Evolutionary conservation across 2,888 invertebrate species (phyloP), one percentile per base, ranked within the genome.

Genomic region (Napeogenes sylphis): DNA sequence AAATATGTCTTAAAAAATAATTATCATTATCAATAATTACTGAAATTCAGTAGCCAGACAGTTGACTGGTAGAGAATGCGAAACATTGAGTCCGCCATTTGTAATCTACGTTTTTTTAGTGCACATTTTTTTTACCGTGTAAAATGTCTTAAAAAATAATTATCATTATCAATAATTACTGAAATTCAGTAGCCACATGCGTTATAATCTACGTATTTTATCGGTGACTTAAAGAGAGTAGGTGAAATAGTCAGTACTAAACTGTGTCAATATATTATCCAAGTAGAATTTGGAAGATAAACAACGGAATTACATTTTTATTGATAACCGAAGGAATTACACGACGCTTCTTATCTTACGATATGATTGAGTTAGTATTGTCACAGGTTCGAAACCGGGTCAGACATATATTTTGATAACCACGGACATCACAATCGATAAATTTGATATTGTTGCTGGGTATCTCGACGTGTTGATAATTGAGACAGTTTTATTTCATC

Each of bases 321-420:
- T 68, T 45, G n/a, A 62, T 62, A 56, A 42, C 5, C 47, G 70
- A 71, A 77, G 71, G 73, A 66, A 61, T 70, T 64, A 64, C 54
- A 65, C 61, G 55, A 12, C 14, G 64, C 62, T 65, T 62, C 68
- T 80, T 84, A 84, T 86, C 82, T 69, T 66, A 68, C 73, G 71
- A 74, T 74, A 80, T 69, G 73, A 78, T 77, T 75, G 21, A 21
- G 21, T 21, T 75, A 75, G 75, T 69, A 74, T 73, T 73, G 75
- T 70, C 66, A 72, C 68, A 64, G 70, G 69, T 74, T 76, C 67
- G 71, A 75, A 88, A 84, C 84, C 81, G 78, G 88, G 87, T 85
- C 88, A 86, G 79, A 82, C 76, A 74, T 75, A 79, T 79, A 80
- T 74, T 75, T 76, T 70, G 83, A 84, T 84, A 82, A 79, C 75